These are phyloP conservation scores for Ranitomeya imitator DNA, from an alignment of 2,113 vertebrate species.

Conservation along the genomic window DNA sequence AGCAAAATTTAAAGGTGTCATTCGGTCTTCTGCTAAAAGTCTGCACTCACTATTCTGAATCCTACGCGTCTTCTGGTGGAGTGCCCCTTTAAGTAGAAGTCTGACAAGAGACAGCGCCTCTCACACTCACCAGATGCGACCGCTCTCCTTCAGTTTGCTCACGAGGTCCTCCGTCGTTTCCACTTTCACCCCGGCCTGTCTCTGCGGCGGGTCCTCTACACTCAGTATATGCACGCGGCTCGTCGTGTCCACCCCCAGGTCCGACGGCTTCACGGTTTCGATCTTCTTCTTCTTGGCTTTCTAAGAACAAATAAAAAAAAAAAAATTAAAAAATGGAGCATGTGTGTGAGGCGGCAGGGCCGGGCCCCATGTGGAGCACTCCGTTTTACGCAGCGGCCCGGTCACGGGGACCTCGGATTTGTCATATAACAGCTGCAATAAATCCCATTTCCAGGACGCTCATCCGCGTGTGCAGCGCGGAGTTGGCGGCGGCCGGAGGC, in stretches of 20 bases:
- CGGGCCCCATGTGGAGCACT: too few relatives aligned
- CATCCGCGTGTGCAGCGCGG: too few relatives aligned
- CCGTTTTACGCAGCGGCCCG: too few relatives aligned
- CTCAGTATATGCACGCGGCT: slow-evolving; percentile 78
- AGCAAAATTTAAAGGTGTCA: too few relatives aligned
- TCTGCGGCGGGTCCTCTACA: slow-evolving; percentile 86
- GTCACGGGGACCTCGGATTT: too few relatives aligned
- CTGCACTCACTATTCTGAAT: too few relatives aligned
- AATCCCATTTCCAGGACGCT: too few relatives aligned
- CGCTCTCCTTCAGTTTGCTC: slow-evolving; percentile 78
- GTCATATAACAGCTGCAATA: too few relatives aligned
- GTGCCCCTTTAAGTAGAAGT: not conserved
- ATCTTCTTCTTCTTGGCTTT: slow-evolving; percentile 97
- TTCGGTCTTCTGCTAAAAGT: too few relatives aligned
- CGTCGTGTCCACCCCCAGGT: slow-evolving; percentile 82
- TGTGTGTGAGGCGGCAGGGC: too few relatives aligned
- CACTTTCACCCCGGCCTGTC: slow-evolving; percentile 82
- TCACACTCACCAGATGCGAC: slow-evolving; percentile 70
- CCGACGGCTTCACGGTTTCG: slow-evolving; percentile 76
- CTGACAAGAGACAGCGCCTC: not conserved
- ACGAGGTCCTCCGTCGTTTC: slow-evolving; percentile 85
- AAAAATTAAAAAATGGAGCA: not conserved
- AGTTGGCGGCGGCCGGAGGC: not conserved
- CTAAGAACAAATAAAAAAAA: slow-evolving; percentile 62
- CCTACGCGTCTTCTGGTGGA: too few relatives aligned